phyloP scores from a whole-genome alignment of 64 coral and sea anemone genomes.

The Montipora efflorescens region DNA sequence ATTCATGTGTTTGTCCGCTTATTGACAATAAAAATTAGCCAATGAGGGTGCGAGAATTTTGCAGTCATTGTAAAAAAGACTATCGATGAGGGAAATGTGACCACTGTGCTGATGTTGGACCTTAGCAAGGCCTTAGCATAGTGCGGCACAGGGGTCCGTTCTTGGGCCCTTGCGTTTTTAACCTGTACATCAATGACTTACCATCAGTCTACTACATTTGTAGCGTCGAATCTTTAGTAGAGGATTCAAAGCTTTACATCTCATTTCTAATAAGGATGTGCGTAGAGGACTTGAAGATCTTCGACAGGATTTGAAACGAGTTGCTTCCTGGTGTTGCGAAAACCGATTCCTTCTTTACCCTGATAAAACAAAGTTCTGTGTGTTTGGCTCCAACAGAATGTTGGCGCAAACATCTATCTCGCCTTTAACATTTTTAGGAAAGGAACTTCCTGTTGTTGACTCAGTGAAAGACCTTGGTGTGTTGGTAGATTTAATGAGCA shows the following conservation, averaged over 20 bases:
- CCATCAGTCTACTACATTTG: too few species aligned
- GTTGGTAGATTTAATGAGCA: background rate
- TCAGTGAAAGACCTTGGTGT: background rate
- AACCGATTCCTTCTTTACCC: conserved; percentile 47
- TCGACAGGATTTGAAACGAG: background rate
- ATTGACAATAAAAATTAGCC: too few species aligned
- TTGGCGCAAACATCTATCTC: background rate
- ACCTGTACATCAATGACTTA: too few species aligned
- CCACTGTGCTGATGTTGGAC: conserved; percentile 32
- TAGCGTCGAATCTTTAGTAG: conserved; percentile 38
- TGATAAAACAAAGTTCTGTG: conserved; percentile 60
- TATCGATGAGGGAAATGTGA: conserved; percentile 42
- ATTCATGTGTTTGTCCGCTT: too few species aligned
- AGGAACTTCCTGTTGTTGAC: background rate
- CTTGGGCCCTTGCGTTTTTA: background rate
- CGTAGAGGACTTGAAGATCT: conserved; percentile 12
- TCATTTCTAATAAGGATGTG: conserved; percentile 54
- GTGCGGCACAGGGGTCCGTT: background rate
- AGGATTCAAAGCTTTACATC: conserved; percentile 42
- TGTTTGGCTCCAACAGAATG: conserved; percentile 18
- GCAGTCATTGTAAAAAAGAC: conserved; percentile 43
- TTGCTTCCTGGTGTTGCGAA: conserved; percentile 38
- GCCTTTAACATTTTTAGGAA: background rate
- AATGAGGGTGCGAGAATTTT: too few species aligned
- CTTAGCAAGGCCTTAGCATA: conserved; percentile 34